Conservation (phyloP, 2,888 invertebrate species). For the Drosophila histrio region DNA sequence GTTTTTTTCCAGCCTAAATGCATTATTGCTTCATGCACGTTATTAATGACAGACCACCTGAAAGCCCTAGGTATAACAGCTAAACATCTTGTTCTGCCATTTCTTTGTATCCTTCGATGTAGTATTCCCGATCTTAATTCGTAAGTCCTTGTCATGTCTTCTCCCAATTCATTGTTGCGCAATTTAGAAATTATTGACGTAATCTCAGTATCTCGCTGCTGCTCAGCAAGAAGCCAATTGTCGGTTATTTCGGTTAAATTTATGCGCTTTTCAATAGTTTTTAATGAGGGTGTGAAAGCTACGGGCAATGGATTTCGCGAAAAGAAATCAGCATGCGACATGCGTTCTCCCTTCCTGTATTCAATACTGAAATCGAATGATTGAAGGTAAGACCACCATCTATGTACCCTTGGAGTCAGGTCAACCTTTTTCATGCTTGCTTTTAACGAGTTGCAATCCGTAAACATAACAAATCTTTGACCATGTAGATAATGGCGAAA, state of each 20-base stretch:
- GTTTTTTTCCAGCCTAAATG: too few species aligned
- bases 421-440: too few species aligned
- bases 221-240: too few species aligned
- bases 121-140: too few species aligned
- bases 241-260: background rate
- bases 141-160: too few species aligned
- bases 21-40: too few species aligned
- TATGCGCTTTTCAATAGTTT: too few species aligned
- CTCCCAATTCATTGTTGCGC: background rate
- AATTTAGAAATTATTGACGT: background rate
- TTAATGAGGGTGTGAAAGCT: background rate
- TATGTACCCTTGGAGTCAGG: too few species aligned
- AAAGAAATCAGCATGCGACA: too few species aligned
- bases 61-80: background rate
- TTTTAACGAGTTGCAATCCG: constrained; percentile 1
- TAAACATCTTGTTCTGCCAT: background rate
- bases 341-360: too few species aligned
- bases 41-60: background rate
- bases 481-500: constrained; percentile 1
- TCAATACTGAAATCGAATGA: background rate
- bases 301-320: too few species aligned
- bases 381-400: background rate
- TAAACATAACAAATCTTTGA: background rate
- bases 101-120: background rate
- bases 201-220: background rate